Evolutionary conservation across 2,888 invertebrate species (phyloP).

Genomic region (Pyrocoelia pectoralis): DNA sequence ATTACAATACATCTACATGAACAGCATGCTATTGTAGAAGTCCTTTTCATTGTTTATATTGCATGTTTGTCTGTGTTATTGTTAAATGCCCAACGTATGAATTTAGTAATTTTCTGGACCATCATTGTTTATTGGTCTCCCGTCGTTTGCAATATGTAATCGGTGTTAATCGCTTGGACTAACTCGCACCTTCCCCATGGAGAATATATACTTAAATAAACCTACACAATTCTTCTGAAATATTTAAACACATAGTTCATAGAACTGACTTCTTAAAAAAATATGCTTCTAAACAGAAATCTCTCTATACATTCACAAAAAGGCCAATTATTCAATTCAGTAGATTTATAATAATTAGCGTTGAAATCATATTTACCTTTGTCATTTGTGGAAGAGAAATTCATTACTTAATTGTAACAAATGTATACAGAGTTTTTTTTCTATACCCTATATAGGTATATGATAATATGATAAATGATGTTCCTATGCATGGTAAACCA

Average conservation of each 20-base stretch:
- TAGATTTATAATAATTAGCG: too few relatives aligned
- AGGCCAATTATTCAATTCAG: too few relatives aligned
- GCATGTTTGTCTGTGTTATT: conserved; percentile 43
- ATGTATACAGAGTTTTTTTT: too few relatives aligned
- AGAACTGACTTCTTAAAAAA: too few relatives aligned
- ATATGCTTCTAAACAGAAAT: too few relatives aligned
- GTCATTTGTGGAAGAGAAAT: too few relatives aligned
- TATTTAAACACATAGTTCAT: background rate
- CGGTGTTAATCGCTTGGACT: conserved; percentile 56
- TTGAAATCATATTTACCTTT: too few relatives aligned
- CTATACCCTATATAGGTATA: too few relatives aligned
- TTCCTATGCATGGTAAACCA: too few relatives aligned
- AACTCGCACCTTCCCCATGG: conserved; percentile 55
- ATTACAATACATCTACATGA: background rate
- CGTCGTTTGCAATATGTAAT: conserved; percentile 55
- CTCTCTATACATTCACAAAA: too few relatives aligned
- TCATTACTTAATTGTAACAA: too few relatives aligned
- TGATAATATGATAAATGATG: too few relatives aligned
- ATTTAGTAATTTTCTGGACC: conserved; percentile 56
- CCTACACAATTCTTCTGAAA: conserved; percentile 20
- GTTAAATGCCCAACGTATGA: conserved; percentile 50
- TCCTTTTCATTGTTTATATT: background rate
- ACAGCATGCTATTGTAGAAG: background rate
- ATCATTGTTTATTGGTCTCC: conserved; percentile 58
- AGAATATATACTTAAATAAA: conserved; percentile 44